Conservation (phyloP, 1,140 invertebrate genomes). For the Scaptodrosophila lebanonensis region DNA sequence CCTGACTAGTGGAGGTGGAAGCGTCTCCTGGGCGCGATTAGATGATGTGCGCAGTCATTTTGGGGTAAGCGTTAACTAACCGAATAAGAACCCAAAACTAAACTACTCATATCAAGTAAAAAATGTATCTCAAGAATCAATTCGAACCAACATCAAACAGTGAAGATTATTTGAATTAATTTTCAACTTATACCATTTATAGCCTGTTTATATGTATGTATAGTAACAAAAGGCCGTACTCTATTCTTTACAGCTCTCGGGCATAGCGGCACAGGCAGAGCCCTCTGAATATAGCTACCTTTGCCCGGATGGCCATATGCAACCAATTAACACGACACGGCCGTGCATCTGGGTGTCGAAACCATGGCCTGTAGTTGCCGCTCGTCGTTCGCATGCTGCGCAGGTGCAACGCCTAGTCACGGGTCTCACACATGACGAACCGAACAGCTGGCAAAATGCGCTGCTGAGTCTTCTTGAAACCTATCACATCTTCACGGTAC, state of each 20-base stretch:
- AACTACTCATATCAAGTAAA: too few species aligned
- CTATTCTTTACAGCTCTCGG: slow-evolving; percentile 44
- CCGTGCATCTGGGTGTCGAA: slow-evolving; percentile 88
- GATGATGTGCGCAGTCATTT: slow-evolving; percentile 83
- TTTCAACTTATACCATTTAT: too few species aligned
- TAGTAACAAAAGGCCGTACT: too few species aligned
- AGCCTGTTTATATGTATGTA: too few species aligned
- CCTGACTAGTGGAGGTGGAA: slow-evolving; percentile 85
- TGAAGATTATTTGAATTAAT: too few species aligned
- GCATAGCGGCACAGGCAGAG: slow-evolving; percentile 64
- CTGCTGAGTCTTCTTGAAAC: slow-evolving; percentile 80
- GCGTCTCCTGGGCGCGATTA: slow-evolving; percentile 88
- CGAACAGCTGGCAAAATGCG: slow-evolving; percentile 78
- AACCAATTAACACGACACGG: slow-evolving; percentile 78
- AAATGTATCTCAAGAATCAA: too few species aligned
- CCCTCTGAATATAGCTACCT: slow-evolving; percentile 83
- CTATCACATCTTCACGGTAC: slow-evolving; percentile 76
- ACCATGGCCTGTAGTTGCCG: slow-evolving; percentile 84
- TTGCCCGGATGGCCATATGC: slow-evolving; percentile 87
- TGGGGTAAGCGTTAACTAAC: too few species aligned
- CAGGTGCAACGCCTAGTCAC: slow-evolving; percentile 79
- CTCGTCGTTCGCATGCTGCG: slow-evolving; percentile 80
- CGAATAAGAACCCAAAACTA: too few species aligned
- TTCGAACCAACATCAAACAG: too few species aligned
- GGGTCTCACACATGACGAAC: slow-evolving; percentile 66